Evolutionary conservation across 1,140 invertebrate genomes (phyloP).

Genomic region (Caenorhabditis remanei): DNA sequence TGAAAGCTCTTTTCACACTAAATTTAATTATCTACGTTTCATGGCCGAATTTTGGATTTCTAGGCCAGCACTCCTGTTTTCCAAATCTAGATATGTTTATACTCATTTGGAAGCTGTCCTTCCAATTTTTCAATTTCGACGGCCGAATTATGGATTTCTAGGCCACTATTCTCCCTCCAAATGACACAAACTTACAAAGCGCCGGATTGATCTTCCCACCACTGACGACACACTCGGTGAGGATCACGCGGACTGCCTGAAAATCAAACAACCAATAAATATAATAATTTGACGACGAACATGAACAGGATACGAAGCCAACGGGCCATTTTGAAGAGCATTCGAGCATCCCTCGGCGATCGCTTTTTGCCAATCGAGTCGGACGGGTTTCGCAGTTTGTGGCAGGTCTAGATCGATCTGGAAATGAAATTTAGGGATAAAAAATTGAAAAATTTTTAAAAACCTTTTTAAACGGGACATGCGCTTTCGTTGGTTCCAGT

Average conservation of each 20-base stretch:
- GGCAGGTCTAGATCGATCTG: conserved; percentile 73
- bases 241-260: conserved; percentile 24
- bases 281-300: conserved; percentile 33
- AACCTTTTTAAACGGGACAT: conserved; percentile 55
- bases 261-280: not conserved
- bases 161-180: not conserved
- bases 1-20: too few species aligned
- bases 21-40: too few species aligned
- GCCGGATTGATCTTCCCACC: conserved; percentile 57
- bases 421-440: conserved; percentile 6
- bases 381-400: conserved; percentile 66
- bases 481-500: conserved; percentile 81
- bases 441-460: not conserved
- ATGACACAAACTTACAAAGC: conserved; percentile 57
- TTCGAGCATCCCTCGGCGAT: conserved; percentile 80
- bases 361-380: conserved; percentile 79
- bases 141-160: not conserved
- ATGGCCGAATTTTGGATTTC: too few species aligned
- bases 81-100: too few species aligned
- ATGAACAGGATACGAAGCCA: conserved; percentile 82
- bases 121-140: too few species aligned
- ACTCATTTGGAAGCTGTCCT: too few species aligned
- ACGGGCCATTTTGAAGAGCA: conserved; percentile 79
- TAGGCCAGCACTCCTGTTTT: too few species aligned
- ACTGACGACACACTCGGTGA: conserved; percentile 41